Base-by-base conservation (phyloP, 2,888 invertebrate genomes). In the Metalampra italica region DNA sequence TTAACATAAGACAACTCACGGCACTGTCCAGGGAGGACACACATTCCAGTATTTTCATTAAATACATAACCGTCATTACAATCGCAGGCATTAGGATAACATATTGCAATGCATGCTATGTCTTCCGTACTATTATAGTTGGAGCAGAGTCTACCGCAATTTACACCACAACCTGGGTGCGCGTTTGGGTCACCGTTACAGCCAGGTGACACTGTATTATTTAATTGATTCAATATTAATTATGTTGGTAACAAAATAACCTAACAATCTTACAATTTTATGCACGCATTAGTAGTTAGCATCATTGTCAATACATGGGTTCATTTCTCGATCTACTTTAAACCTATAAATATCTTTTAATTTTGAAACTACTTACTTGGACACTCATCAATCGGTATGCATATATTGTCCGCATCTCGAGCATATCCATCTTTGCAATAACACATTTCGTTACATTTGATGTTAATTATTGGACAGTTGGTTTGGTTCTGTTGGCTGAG, bases 361-460 rank as follows among this genome's bases (percentile, higher is more conserved):
- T 7, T 11, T 22, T 42, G 7, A 7, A 11, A 42, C 7, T 22
- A 42, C 7, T 22, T 42, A 42, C 11, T 34, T 34, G 34, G 11
- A 34, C 34, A 34, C 1, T 34, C 53, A 0, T 3, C 51, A 1
- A 64, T 56, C 5, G 62, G 60, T 40, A 68, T 55, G 41, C 68
- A 69, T 9, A 46, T 48, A 7, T 59, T 50, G n/a, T 59, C 50
- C 3, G 40, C 29, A 48, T 76, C 51, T 22, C 76, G 65, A 1
- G 73, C 72, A 43, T 68, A 77, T n/a, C 67, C 73, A 2, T 63
- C 14, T 9, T 69, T 59, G 50, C 79, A 80, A 46, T 75, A 77
- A 43, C 78, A 78, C 61, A 47, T 70, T 1, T 56, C 48, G 15
- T 62, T 71, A 50, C 78, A 78, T n/a, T 46, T 51, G 5, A 66